A percentile compares a stretch with the other conserved stretches of the same genome.
phyloP scores from a whole-genome alignment of 2,888 invertebrate species.

The Rapana venosa region DNA sequence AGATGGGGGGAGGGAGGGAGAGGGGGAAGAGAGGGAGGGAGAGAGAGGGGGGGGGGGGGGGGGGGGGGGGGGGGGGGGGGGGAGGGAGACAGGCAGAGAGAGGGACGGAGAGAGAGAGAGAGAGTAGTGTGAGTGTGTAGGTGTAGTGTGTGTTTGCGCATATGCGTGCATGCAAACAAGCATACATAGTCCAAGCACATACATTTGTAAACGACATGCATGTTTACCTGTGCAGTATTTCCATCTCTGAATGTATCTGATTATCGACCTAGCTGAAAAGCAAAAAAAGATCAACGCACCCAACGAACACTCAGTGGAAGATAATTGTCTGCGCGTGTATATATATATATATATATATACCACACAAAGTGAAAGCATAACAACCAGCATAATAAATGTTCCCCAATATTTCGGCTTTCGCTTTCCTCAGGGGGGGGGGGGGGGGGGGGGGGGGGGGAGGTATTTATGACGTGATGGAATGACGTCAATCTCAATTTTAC shows the following conservation, averaged over 20 bases:
- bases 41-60: too few species aligned
- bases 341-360: too few species aligned
- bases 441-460: too few species aligned
- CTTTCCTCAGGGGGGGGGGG: too few species aligned
- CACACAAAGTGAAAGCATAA: too few species aligned
- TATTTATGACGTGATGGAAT: too few species aligned
- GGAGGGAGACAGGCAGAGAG: not conserved
- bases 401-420: too few species aligned
- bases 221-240: too few species aligned
- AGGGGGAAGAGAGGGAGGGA: not conserved
- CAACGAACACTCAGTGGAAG: not conserved
- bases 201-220: not conserved
- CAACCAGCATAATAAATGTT: too few species aligned
- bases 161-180: not conserved
- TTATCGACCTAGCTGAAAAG: not conserved
- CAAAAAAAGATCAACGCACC: not conserved
- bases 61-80: not conserved
- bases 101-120: not conserved
- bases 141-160: not conserved
- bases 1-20: not conserved
- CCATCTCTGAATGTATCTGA: too few species aligned
- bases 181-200: not conserved
- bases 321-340: not conserved
- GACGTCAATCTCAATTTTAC: too few species aligned
- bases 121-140: not conserved